Percentiles rank a stretch among this genome's conserved stretches.
These are phyloP conservation scores for Balanococcus diminutus DNA, from an alignment of 2,888 invertebrate species.

Conservation along the genomic window DNA sequence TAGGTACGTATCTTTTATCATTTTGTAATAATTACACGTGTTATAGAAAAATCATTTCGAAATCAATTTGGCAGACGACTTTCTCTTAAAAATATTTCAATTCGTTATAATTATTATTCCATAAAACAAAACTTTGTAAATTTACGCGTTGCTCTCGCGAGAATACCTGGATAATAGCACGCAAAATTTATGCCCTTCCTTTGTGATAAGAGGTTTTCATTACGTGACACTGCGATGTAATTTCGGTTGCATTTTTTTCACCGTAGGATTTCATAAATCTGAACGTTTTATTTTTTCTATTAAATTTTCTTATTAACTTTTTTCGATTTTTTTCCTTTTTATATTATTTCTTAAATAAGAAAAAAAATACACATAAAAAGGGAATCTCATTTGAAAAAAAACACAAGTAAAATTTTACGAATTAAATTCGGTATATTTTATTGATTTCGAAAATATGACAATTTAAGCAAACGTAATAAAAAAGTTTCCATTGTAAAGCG, in stretches of 20 bases:
- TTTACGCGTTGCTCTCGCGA: not conserved
- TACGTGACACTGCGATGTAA: not conserved
- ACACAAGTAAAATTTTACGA: not conserved
- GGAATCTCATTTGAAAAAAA: not conserved
- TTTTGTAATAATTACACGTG: too few species aligned
- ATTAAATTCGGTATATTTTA: constrained; percentile 13
- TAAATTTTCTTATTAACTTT: not conserved
- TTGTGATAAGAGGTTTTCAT: not conserved
- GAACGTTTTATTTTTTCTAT: not conserved
- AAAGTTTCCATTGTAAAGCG: not conserved
- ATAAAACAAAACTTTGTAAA: not conserved
- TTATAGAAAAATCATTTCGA: not conserved
- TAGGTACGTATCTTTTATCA: too few species aligned
- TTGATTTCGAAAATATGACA: constrained; percentile 27
- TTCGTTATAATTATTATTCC: not conserved
- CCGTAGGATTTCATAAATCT: constrained; percentile 15
- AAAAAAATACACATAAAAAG: not conserved
- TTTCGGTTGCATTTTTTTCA: constrained; percentile 16
- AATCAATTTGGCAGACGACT: not conserved
- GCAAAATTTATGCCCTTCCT: not conserved
- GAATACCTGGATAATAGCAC: not conserved
- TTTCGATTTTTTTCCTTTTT: not conserved
- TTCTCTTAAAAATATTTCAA: not conserved
- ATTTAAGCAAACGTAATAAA: constrained; percentile 27
- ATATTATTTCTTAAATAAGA: not conserved